Evolutionary conservation across 2,888 invertebrate genomes (phyloP), one percentile per base, ranked within the genome.

Genomic region (Papilio protenor): DNA sequence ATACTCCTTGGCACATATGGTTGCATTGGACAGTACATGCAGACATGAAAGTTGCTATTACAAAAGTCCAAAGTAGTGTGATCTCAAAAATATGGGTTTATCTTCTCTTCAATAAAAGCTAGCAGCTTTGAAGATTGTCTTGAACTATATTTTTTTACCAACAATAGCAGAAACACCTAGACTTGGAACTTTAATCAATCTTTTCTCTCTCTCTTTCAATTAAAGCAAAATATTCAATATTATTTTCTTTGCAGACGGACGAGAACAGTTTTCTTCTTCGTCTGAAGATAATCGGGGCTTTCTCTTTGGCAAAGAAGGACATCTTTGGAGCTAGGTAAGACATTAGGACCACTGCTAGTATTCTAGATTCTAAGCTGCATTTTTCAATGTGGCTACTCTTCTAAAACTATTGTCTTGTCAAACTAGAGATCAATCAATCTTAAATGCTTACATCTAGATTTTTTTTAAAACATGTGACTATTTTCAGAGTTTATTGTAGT

Each of bases 261-360:
- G 97, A 98, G 91, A 96, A 96, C 83, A 97, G 97, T 88, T 97
- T 96, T 93, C 96, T 97, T 90, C 95, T 99, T 90, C 96, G 98
- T 86, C 95, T 99, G 89, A 97, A 96, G 93, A 97, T 99, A 81
- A 95, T 98, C 83, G 97, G 97, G 84, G 99, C 98, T 52, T 97
- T 97, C 91, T 97, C 98, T 85, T 95, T 99, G 87, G 99, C 99
- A 77, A 99, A 99, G 92, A 99, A 99, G 94, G 99, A 99, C 92
- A 99, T 99, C 87, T 99, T 99, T 95, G 99, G 99, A 87, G 99
- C 99, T 86, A 99, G 98, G 98, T 98, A 92, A 89, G 72, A 16
- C 3, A 69, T 21, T 21, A 45, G 21, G 0, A 45, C 40, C 6
- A 40, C 40, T 8, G 5, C 0, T 40, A 8, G 40, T 40, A 40